phyloP scores from a whole-genome alignment of 2,113 vertebrate species.

The Thalassoma bifasciatum region DNA sequence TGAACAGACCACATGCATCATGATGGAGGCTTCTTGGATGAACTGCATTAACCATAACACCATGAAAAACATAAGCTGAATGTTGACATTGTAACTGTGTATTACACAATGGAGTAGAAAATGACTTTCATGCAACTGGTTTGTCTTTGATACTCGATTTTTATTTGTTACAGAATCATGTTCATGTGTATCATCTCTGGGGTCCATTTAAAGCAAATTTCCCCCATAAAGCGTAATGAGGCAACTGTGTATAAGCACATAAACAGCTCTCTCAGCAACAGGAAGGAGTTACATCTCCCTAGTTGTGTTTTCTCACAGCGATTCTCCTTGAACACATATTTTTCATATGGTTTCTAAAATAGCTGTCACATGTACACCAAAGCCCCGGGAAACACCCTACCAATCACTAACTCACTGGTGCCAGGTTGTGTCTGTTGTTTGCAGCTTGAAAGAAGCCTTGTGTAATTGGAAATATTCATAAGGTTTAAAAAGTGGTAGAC shows the following conservation, averaged over 20 bases:
- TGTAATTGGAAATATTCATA: constrained; percentile 29
- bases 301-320: background rate
- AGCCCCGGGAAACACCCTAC: constrained; percentile 35
- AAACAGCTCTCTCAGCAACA: constrained; percentile 12
- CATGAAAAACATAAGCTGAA: background rate
- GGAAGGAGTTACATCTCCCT: background rate
- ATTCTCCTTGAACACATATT: too few species aligned
- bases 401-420: constrained; percentile 11
- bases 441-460: constrained; percentile 19
- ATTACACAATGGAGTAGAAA: background rate
- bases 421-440: constrained; percentile 1
- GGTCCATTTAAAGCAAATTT: constrained; percentile 19
- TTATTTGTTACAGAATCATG: constrained; percentile 22
- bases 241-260: background rate
- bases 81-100: background rate
- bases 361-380: constrained; percentile 28
- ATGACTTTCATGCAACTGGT: constrained; percentile 30
- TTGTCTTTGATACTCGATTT: constrained; percentile 11
- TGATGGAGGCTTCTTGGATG: constrained; percentile 10
- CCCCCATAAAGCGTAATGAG: constrained; percentile 2
- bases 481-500: background rate
- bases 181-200: constrained; percentile 30
- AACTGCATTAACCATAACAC: constrained; percentile 1
- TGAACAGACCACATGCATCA: constrained; percentile 27
- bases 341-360: constrained; percentile 4